Conservation (phyloP, 2,888 invertebrate genomes). For the Aleiodes alternator region DNA sequence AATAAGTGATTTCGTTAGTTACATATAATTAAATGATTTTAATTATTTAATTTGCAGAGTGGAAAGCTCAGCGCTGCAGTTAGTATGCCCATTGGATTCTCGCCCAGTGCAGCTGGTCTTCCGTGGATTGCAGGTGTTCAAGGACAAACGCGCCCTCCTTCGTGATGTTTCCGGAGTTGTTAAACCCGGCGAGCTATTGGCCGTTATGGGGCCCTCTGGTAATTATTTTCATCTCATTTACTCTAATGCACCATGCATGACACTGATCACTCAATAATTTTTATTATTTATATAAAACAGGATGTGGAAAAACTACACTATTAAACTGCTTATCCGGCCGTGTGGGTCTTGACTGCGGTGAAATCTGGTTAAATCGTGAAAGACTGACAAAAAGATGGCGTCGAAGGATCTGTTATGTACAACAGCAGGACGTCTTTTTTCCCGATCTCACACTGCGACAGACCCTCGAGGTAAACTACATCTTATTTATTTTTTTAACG, state of each 20-base stretch:
- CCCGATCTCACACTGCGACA: constrained; percentile 86
- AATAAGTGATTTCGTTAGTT: too few relatives aligned
- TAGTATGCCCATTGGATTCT: constrained; percentile 79
- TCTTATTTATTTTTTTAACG: background rate
- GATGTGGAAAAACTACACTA: constrained; percentile 86
- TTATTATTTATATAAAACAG: constrained; percentile 63
- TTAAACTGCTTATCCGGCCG: constrained; percentile 86
- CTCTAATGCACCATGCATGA: background rate
- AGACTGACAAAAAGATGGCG: constrained; percentile 83
- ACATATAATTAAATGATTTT: background rate
- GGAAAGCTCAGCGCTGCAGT: constrained; percentile 79
- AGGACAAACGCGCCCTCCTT: constrained; percentile 79
- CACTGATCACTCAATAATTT: background rate
- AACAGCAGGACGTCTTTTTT: constrained; percentile 89
- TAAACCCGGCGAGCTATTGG: constrained; percentile 86
- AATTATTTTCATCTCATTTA: constrained; percentile 54
- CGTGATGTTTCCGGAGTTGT: constrained; percentile 85
- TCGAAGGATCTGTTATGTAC: constrained; percentile 86
- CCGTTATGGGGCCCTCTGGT: constrained; percentile 90
- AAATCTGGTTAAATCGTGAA: constrained; percentile 81
- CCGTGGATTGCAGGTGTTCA: constrained; percentile 79
- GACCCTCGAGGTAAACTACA: constrained; percentile 80
- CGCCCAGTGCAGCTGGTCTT: constrained; percentile 82
- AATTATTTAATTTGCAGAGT: constrained; percentile 75
- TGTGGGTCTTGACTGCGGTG: constrained; percentile 81